A percentile compares a stretch with the other conserved stretches of the same genome.
Conservation (phyloP, 2,113 vertebrate genomes). For the Centrocercus urophasianus region DNA sequence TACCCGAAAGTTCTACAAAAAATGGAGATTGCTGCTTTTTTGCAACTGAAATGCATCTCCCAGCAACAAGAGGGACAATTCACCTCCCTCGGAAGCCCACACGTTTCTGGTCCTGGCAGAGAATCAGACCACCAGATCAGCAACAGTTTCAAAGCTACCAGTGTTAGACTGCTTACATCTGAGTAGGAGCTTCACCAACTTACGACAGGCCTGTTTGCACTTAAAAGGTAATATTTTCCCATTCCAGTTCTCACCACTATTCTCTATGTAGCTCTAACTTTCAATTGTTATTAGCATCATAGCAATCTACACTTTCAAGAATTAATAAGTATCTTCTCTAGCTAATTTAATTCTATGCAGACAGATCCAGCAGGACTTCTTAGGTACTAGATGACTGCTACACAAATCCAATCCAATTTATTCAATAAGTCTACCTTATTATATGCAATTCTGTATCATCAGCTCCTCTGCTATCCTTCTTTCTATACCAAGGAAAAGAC, state of each 20-base stretch:
- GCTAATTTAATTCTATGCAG: neutral
- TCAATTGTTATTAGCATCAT: neutral
- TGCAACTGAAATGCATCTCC: conserved; percentile 69
- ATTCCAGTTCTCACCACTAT: neutral
- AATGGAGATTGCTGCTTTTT: conserved; percentile 57
- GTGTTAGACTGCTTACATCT: conserved; percentile 52
- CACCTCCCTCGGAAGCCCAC: conserved; percentile 58
- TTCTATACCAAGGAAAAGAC: neutral
- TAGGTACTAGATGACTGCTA: neutral
- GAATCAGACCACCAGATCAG: conserved; percentile 61
- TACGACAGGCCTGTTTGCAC: conserved; percentile 17
- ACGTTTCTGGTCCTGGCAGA: conserved; percentile 56
- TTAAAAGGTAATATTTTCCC: conserved; percentile 39
- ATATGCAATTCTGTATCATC: neutral
- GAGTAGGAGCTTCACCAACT: conserved; percentile 30
- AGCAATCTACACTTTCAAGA: neutral
- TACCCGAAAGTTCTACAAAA: conserved; percentile 35
- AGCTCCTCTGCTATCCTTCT: neutral
- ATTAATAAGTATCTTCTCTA: neutral
- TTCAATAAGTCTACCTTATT: neutral
- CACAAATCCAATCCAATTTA: neutral
- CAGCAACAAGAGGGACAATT: conserved; percentile 70
- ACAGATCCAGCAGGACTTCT: neutral
- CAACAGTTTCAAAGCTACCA: conserved; percentile 63
- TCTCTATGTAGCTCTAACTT: neutral